Conservation (phyloP, 2,888 invertebrate genomes). For the Troides helena region DNA sequence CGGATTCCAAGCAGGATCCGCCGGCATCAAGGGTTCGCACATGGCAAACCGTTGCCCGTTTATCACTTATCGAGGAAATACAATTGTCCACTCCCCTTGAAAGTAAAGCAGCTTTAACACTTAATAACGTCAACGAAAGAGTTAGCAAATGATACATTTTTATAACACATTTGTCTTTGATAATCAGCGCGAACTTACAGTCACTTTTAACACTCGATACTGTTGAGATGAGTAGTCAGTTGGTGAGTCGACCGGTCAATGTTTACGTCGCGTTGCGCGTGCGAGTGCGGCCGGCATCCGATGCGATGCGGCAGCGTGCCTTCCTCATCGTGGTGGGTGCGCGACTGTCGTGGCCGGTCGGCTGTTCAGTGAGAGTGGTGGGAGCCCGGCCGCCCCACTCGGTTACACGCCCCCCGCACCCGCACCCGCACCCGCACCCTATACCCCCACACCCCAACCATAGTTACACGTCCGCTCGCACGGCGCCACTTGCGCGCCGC, state of each 20-base stretch:
- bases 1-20: conserved; percentile 82
- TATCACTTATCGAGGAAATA: conserved; percentile 47
- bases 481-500: conserved; percentile 75
- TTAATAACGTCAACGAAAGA: conserved; percentile 75
- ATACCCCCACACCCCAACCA: conserved; percentile 58
- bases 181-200: conserved; percentile 38
- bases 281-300: conserved; percentile 54
- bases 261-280: conserved; percentile 73
- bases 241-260: conserved; percentile 60
- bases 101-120: conserved; percentile 71
- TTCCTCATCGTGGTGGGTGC: conserved; percentile 67
- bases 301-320: conserved; percentile 64
- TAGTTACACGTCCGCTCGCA: conserved; percentile 74
- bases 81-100: conserved; percentile 69
- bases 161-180: conserved; percentile 69
- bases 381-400: conserved; percentile 61
- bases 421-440: conserved; percentile 54
- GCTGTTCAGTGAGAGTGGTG: conserved; percentile 65
- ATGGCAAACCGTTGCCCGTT: conserved; percentile 81
- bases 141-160: conserved; percentile 77
- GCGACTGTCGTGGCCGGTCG: conserved; percentile 62
- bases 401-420: conserved; percentile 55
- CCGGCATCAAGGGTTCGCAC: conserved; percentile 85
- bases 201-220: conserved; percentile 41
- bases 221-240: conserved; percentile 47